phyloP scores from a whole-genome alignment of 2,113 vertebrate species.

The Platysteira castanea region DNA sequence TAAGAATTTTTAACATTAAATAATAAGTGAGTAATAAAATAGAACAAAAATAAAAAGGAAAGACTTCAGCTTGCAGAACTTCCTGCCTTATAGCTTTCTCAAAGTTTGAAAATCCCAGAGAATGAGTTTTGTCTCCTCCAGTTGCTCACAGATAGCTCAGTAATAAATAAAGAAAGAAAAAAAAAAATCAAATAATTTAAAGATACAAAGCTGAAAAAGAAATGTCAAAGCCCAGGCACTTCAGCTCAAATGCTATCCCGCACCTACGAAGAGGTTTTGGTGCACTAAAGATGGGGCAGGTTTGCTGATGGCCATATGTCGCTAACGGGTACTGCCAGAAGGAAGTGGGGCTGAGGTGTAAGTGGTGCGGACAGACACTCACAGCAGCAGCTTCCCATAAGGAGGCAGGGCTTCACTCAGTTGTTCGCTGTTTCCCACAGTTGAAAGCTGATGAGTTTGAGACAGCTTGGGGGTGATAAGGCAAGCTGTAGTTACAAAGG shows the following conservation, averaged over 20 bases:
- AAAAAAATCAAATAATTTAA: background rate
- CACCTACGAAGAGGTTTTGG: background rate
- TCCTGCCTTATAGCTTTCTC: background rate
- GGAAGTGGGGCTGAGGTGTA: background rate
- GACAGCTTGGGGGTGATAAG: slow-evolving; percentile 20
- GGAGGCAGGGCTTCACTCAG: background rate
- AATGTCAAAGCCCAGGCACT: background rate
- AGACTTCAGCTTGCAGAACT: background rate
- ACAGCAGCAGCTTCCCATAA: background rate
- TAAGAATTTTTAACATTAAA: background rate
- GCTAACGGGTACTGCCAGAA: background rate
- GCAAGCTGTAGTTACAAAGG: slow-evolving; percentile 11
- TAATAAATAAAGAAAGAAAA: background rate
- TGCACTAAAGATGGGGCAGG: background rate
- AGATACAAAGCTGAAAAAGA: background rate
- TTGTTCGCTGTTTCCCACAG: slow-evolving; percentile 31
- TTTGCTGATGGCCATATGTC: background rate
- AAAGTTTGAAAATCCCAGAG: background rate
- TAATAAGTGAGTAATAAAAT: background rate
- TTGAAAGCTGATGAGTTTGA: slow-evolving; percentile 10
- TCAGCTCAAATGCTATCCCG: background rate
- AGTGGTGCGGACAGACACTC: background rate
- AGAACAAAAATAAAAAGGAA: background rate
- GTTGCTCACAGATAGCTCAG: background rate
- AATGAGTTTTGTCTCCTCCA: background rate